Base-by-base conservation (phyloP, 1,140 invertebrate genomes). In the Cotesia typhae region DNA sequence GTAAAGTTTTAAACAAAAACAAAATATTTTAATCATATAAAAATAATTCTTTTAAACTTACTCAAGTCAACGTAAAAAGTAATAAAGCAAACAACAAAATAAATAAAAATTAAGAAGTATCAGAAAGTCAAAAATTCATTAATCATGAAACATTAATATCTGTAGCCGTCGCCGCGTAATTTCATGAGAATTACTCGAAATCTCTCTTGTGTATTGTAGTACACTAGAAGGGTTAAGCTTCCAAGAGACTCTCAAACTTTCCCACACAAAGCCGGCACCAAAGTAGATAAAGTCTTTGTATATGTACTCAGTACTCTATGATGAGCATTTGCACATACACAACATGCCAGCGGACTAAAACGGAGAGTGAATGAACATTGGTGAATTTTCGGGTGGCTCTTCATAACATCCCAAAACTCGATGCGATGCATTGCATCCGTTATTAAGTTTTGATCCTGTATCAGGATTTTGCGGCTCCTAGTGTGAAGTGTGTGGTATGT, bases 371-470 rank as follows among this genome's bases (percentile, higher is more conserved):
- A 60, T n/a, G n/a, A 38, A 73, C 72, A 12, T 38, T 10, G 38
- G 9, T 53, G 61, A 55, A 68, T 51, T 63, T 63, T 73, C 59
- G 36, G 61, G 36, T 35, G 14, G 53, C 57, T 53, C 47, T 52
- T 51, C 5, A 37, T 64, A 38, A 60, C 51, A 55, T 28, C 41
- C 51, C 35, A 17, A 67, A 59, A 60, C 20, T 47, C 53, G 66
- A 35, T 41, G 9, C 28, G 28, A 28, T 28, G 28, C 28, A 47
- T 47, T 9, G 10, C 63, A 71, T 61, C 61, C 61, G 51, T 74
- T 74, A 76, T 74, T 74, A 74, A 72, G 75, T 74, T 72, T 71
- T 76, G 75, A 76, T 76, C 70, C 70, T 71, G 53, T 17, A 52
- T 65, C 53, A 38, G 59, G 66, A 52, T 47, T 47, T 67, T 53